Evolutionary conservation across 2,113 vertebrate genomes (phyloP), one percentile per base, ranked within the genome.

Genomic region (Laticauda laticaudata): DNA sequence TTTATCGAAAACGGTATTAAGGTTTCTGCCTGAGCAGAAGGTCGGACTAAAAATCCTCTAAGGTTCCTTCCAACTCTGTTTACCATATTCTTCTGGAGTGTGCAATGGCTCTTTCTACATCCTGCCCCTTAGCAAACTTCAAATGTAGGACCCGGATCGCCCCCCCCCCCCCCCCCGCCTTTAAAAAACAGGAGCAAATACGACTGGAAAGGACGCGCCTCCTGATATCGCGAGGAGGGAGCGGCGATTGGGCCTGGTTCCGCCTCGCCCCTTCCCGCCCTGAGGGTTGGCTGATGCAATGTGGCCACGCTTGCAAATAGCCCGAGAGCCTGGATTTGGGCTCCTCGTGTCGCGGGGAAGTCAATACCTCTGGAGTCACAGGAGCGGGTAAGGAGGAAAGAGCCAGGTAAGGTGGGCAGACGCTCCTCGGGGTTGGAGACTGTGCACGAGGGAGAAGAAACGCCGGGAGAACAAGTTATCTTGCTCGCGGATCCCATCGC

Each of bases 231-330:
- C 26, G 1, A 39, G 87, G 51, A 51, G 7, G 59, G 51, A 15
- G 26, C 87, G 14, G 61, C 8, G 87, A 64, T 87, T 45, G 86
- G n/a, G 81, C 51, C 20, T 81, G 75, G 53, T n/a, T 15, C n/a
- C 53, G 53, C 53, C 90, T 53, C 53, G 69, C 75, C 57, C 51
- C 12, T 9, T 53, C 48, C 54, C 24, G n/a, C 87, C 51, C 51
- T 43, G 1, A 9, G 21, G 51, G 51, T 4, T 89, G 91, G 91
- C 91, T 92, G 91, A 92, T 92, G 91, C 91, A 92, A 92, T 34
- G 91, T 92, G 61, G 91, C 91, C 91, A 92, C 86, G 91, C 91
- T 88, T 43, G 91, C 86, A 75, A 69, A 61, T 43, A 4, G 45
- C 45, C 43, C 20, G 29, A 9, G 57, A 61, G 24, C 24, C 51